These are phyloP conservation scores for Pedionomus torquatus DNA, from an alignment of 2,113 vertebrate genomes.

Conservation along the genomic window DNA sequence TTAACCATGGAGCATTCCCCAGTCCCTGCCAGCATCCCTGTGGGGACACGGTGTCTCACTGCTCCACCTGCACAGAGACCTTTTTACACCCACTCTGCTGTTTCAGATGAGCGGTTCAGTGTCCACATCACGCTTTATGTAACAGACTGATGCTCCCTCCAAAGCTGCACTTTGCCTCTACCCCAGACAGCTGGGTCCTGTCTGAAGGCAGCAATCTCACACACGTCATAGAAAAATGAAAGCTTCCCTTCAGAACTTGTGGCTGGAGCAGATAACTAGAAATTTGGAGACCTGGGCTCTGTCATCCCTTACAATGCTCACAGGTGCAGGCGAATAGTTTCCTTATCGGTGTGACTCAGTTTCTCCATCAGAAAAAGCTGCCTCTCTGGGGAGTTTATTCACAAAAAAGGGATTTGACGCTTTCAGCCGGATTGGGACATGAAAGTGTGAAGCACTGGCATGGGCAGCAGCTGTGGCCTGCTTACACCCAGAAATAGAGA, in stretches of 20 bases:
- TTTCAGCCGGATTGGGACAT: background rate
- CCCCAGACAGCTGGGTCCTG: background rate
- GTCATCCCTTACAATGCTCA: fast-evolving
- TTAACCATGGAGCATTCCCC: background rate
- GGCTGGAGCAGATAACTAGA: background rate
- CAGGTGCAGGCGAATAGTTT: background rate
- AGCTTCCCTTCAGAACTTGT: background rate
- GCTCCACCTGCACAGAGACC: background rate
- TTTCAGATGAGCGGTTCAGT: background rate
- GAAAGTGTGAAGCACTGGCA: background rate
- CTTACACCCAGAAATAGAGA: background rate
- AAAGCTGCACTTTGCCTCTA: background rate
- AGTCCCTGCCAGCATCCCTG: background rate
- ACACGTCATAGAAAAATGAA: background rate
- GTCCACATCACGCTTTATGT: background rate
- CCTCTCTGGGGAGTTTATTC: background rate
- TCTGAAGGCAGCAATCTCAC: background rate
- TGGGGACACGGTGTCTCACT: fast-evolving
- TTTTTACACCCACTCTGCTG: background rate
- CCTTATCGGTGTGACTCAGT: background rate
- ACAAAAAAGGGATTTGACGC: background rate
- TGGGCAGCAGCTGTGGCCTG: background rate
- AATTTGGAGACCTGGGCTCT: background rate
- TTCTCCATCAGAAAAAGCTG: background rate
- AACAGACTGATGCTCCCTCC: background rate